Conservation (phyloP, 1,140 invertebrate genomes). For the Pseudomyrmex flavicornis region DNA sequence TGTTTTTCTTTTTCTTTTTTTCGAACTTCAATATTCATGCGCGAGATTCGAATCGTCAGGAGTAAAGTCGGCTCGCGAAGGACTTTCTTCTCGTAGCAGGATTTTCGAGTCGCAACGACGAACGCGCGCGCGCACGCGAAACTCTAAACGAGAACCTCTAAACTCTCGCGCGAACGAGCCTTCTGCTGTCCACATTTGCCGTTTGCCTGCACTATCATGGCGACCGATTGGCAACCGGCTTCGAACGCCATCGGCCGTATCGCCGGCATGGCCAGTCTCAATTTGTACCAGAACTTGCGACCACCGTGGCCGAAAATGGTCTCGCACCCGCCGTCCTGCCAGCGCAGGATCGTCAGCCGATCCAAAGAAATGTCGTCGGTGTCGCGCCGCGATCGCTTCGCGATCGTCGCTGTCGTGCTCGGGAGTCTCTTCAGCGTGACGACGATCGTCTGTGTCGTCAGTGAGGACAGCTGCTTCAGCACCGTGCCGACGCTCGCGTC, state of each 20-base stretch:
- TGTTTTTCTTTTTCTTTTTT: too few relatives aligned
- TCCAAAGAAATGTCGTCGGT: conserved; percentile 71
- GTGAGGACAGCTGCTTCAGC: conserved; percentile 78
- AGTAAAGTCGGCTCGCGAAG: neutral
- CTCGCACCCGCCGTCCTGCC: conserved; percentile 76
- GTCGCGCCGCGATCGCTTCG: conserved; percentile 74
- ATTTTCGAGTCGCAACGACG: neutral
- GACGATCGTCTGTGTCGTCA: conserved; percentile 76
- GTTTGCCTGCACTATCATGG: conserved; percentile 82
- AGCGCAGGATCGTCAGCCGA: conserved; percentile 77
- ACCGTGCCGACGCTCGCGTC: conserved; percentile 76
- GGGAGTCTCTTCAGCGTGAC: conserved; percentile 79
- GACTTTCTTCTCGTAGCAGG: neutral
- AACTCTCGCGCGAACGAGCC: conserved; percentile 81
- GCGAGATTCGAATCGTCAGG: neutral
- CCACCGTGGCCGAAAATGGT: conserved; percentile 45
- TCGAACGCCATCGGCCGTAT: conserved; percentile 74
- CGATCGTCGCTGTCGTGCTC: conserved; percentile 74
- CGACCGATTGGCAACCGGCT: conserved; percentile 78
- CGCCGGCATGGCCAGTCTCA: conserved; percentile 81
- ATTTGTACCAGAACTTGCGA: conserved; percentile 76
- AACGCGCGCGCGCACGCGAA: neutral
- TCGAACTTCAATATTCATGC: neutral
- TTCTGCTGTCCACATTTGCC: conserved; percentile 79
- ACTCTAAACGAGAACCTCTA: conserved; percentile 82